Percentiles rank a stretch among this genome's conserved stretches.
These are phyloP conservation scores for Philereme vetulata DNA, from an alignment of 2,888 invertebrate species.

Conservation along the genomic window DNA sequence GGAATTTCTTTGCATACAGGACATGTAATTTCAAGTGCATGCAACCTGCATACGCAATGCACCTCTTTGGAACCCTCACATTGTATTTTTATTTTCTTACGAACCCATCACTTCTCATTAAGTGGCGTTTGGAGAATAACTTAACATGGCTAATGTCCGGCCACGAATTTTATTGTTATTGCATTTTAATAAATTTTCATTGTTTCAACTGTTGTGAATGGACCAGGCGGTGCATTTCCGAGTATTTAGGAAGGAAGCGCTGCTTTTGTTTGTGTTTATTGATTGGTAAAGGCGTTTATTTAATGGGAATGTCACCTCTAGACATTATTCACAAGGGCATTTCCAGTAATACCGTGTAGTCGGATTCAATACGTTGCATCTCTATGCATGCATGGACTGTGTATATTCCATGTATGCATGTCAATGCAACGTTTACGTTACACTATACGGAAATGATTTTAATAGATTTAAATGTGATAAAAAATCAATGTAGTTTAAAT, in stretches of 20 bases:
- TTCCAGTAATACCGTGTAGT: too few species aligned
- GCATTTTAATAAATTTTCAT: constrained; percentile 82
- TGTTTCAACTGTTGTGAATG: constrained; percentile 69
- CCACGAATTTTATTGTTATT: constrained; percentile 83
- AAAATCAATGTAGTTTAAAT: too few species aligned
- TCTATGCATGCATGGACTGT: too few species aligned
- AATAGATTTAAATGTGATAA: too few species aligned
- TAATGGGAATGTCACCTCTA: constrained; percentile 36
- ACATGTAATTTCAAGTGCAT: constrained; percentile 74
- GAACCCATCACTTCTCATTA: constrained; percentile 84
- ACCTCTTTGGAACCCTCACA: constrained; percentile 63
- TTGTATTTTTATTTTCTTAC: constrained; percentile 80
- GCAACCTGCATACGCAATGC: constrained; percentile 75
- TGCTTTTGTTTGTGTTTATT: constrained; percentile 60
- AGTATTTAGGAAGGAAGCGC: constrained; percentile 75
- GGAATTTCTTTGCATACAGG: constrained; percentile 75
- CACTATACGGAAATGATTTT: too few species aligned
- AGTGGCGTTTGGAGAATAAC: constrained; percentile 82
- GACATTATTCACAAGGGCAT: too few species aligned
- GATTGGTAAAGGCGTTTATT: constrained; percentile 43
- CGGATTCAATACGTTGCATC: too few species aligned
- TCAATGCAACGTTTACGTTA: too few species aligned
- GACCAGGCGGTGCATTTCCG: constrained; percentile 60
- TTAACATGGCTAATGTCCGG: constrained; percentile 82
- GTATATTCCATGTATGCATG: too few species aligned